phyloP scores from a whole-genome alignment of 2,888 invertebrate genomes.

The Pollenia griseotomentosa region DNA sequence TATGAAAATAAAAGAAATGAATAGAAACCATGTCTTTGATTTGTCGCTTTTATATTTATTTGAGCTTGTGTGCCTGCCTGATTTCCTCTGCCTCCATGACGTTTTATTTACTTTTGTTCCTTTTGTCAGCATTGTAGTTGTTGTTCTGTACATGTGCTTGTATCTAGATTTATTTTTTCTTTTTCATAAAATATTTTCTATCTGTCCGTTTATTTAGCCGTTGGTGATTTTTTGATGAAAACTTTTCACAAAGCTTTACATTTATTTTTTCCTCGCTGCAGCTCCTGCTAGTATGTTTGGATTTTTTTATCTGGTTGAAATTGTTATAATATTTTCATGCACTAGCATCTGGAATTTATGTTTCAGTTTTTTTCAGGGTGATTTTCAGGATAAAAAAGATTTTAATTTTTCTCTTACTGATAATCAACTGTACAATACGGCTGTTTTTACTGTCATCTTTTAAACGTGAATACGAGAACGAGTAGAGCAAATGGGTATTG shows the following conservation, averaged over 20 bases:
- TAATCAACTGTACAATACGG: slow-evolving; percentile 47
- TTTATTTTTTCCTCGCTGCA: slow-evolving; percentile 55
- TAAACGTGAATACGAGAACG: slow-evolving; percentile 15
- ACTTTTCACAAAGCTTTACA: slow-evolving; percentile 77
- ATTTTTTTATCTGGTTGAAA: slow-evolving; percentile 38
- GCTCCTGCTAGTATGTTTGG: slow-evolving; percentile 22
- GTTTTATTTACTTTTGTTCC: slow-evolving; percentile 18
- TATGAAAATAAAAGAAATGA: slow-evolving; percentile 14
- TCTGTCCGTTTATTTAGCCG: slow-evolving; percentile 75
- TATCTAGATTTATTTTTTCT: slow-evolving; percentile 12
- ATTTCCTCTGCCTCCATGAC: neutral
- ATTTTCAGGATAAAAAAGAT: slow-evolving; percentile 40
- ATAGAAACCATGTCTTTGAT: slow-evolving; percentile 78
- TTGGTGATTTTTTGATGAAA: slow-evolving; percentile 78
- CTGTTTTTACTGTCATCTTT: slow-evolving; percentile 61
- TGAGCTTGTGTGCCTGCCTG: neutral
- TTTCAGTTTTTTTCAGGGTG: slow-evolving; percentile 47
- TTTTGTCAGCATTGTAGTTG: neutral
- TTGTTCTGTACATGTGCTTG: neutral
- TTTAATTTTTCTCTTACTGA: slow-evolving; percentile 68
- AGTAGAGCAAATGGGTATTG: neutral
- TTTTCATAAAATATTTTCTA: slow-evolving; percentile 52
- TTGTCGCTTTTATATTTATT: slow-evolving; percentile 77
- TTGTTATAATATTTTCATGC: slow-evolving; percentile 29
- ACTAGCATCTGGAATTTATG: neutral